Conservation (phyloP, 1,140 invertebrate species). For the Lasioglossum baleicum region DNA sequence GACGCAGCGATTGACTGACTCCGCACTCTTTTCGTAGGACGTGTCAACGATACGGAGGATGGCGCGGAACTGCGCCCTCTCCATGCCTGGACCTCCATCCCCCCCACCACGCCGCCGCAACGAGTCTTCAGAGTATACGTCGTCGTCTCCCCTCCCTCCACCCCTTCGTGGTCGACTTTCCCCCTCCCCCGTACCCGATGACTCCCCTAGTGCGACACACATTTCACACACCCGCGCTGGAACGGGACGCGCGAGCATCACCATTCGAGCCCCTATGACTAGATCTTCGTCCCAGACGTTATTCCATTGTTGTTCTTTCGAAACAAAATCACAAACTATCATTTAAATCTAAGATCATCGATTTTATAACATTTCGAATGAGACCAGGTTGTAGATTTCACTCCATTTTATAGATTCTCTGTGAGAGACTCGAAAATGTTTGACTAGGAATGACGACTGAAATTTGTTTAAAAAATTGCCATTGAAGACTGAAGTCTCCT, state of each 20-base stretch:
- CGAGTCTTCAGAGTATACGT: slow-evolving; percentile 60
- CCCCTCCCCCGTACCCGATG: slow-evolving; percentile 9
- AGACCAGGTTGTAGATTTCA: no score
- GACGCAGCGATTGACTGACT: slow-evolving; percentile 23
- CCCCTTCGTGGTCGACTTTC: slow-evolving; percentile 48
- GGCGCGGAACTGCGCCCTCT: slow-evolving; percentile 74
- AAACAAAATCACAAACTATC: no score
- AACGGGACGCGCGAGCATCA: neutral
- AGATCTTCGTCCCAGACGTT: no score
- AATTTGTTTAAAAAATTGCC: no score
- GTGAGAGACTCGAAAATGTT: no score
- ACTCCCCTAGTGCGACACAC: slow-evolving; percentile 6
- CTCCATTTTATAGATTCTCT: no score
- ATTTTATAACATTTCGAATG: no score
- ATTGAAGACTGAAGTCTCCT: no score
- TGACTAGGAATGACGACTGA: no score
- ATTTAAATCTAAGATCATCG: no score
- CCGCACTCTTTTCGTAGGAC: slow-evolving; percentile 62
- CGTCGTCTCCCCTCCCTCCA: slow-evolving; percentile 33
- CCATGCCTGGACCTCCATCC: slow-evolving; percentile 66
- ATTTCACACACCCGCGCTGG: slow-evolving; percentile 24
- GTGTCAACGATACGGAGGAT: slow-evolving; percentile 71
- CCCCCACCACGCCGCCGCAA: slow-evolving; percentile 63
- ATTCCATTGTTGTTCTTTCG: no score
- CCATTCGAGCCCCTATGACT: neutral